Base-by-base conservation (phyloP, 2,888 invertebrate species). In the Caenorhabditis wallacei region DNA sequence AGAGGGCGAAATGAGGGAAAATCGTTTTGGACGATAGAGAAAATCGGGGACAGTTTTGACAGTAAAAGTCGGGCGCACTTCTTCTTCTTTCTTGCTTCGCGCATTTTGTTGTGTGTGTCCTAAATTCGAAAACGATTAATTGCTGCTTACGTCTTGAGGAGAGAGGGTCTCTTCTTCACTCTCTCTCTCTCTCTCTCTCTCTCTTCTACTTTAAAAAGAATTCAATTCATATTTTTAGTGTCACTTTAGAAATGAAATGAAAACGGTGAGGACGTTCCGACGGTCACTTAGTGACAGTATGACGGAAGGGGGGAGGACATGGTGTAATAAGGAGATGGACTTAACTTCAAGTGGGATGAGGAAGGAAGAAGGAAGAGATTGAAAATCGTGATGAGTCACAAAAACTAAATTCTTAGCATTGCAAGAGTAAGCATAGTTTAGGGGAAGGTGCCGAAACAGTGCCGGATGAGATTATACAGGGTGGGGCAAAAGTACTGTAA, bases 71-170 rank as follows among this genome's bases (percentile, higher is more conserved):
- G 69, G 75, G 66, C 74, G 74, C 75, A 68, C 75, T 68, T 54
- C 59, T 57, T 61, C 75, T 53, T 56, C 61, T 20, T 20, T 43
- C 46, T 46, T 24, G 18, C 35, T 57, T 68, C 57, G 40, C 66
- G 59, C 76, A 76, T 76, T 76, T 76, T 76, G 76, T 75, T 53
- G n/a, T n/a, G n/a, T n/a, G n/a, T n/a, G 75, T 68, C 76, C 76
- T 76, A 76, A 76, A 76, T 76, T 76, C 76, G 76, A 76, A 30
- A 76, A 69, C 76, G 76, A 76, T 76, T 76, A 76, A 76, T 76
- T 76, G 76, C 76, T 76, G 76, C 76, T 76, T 76, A 76, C 76
- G 76, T 76, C 76, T 76, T 76, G 68, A 43, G n/a, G n/a, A n/a
- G n/a, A n/a, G n/a, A n/a, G 59, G 40, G 13, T 16, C 40, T 40